A percentile compares a stretch with the other conserved stretches of the same genome.
These are phyloP conservation scores for Tigriopus japonicus DNA, from an alignment of 1,140 invertebrate species.

Conservation along the genomic window DNA sequence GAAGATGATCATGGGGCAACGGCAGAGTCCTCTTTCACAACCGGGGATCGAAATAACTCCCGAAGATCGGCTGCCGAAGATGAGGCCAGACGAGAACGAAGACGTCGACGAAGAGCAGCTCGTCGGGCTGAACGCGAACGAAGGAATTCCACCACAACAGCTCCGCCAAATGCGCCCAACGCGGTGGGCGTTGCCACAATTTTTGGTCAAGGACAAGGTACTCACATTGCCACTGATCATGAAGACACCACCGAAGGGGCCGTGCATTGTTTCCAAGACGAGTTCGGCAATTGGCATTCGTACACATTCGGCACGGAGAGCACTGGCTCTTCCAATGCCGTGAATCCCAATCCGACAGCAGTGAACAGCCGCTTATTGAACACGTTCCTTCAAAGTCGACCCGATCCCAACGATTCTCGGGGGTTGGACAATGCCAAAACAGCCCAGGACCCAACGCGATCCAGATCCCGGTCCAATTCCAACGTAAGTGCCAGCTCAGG, in stretches of 20 bases:
- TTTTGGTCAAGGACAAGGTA: conserved; percentile 19
- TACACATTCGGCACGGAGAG: conserved; percentile 52
- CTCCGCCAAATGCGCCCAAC: neutral
- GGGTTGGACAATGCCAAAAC: neutral
- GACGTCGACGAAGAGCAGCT: conserved; percentile 9
- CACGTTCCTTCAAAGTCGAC: neutral
- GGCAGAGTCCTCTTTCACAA: too few species aligned
- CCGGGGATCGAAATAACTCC: too few species aligned
- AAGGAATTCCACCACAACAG: conserved; percentile 5
- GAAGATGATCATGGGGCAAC: too few species aligned
- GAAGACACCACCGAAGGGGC: conserved; percentile 70
- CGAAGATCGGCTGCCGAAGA: neutral
- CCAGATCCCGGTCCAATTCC: conserved; percentile 31
- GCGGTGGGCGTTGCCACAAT: neutral
- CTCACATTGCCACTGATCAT: conserved; percentile 57
- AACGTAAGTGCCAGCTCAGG: conserved; percentile 38
- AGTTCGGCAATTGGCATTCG: conserved; percentile 42
- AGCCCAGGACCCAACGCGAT: neutral
- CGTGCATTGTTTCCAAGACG: conserved; percentile 55
- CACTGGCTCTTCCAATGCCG: conserved; percentile 27
- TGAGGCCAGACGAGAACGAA: conserved; percentile 14
- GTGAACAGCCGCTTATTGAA: neutral
- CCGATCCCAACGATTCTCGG: neutral
- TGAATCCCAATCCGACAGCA: conserved; percentile 20
- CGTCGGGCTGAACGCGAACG: conserved; percentile 8